A percentile compares a stretch with the other conserved stretches of the same genome.
Evolutionary conservation across 2,113 vertebrate species (phyloP).

Genomic region (Tragelaphus buxtoni): DNA sequence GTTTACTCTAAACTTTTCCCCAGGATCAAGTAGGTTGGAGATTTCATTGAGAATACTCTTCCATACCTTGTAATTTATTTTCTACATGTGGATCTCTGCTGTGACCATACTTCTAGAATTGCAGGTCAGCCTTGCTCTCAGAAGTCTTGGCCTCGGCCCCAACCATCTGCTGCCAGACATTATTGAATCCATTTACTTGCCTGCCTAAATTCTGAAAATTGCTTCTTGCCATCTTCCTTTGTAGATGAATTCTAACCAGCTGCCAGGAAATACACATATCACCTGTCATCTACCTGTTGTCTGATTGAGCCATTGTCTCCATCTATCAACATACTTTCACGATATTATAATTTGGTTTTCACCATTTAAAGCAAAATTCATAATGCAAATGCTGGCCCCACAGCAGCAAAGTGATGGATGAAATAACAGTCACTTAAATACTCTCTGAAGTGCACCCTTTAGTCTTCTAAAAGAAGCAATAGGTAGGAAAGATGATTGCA

Average conservation of each 20-base stretch:
- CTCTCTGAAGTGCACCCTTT: neutral
- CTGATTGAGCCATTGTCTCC: neutral
- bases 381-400: neutral
- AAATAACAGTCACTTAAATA: neutral
- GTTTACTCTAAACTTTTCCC: neutral
- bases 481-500: neutral
- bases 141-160: neutral
- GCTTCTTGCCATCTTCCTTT: neutral
- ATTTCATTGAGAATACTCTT: neutral
- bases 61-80: neutral
- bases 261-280: neutral
- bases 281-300: neutral
- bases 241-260: neutral
- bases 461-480: neutral
- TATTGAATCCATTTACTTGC: neutral
- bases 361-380: neutral
- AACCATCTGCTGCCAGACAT: neutral
- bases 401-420: neutral
- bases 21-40: neutral
- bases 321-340: neutral
- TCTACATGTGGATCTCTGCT: neutral
- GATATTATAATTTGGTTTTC: neutral
- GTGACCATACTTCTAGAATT: neutral
- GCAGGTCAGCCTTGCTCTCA: neutral
- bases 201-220: neutral